phyloP scores from a whole-genome alignment of 1,140 invertebrate genomes.

The Ericerus pela region DNA sequence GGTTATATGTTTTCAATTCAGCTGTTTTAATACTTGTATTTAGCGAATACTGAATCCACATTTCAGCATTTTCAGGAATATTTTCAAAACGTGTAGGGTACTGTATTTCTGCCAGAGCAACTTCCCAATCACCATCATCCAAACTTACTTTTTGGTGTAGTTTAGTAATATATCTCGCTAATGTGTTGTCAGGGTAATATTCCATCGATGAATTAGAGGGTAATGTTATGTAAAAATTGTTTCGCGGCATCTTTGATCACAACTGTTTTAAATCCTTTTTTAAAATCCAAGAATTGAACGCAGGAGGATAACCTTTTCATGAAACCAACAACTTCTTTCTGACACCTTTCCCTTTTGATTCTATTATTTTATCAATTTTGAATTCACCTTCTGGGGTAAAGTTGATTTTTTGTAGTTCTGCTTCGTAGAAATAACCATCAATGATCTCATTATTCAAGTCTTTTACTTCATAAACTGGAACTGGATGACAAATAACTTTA shows the following conservation, averaged over 20 bases:
- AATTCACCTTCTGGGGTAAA: background rate
- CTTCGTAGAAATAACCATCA: constrained; percentile 25
- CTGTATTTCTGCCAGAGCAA: background rate
- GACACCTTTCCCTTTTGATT: background rate
- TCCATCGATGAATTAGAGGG: background rate
- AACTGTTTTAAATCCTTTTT: background rate
- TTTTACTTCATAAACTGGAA: constrained; percentile 25
- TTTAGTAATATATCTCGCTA: background rate
- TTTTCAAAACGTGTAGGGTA: background rate
- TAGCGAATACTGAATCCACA: too few species aligned
- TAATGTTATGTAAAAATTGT: background rate
- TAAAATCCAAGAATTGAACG: background rate
- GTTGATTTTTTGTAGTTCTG: constrained; percentile 21
- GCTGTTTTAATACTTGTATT: too few species aligned
- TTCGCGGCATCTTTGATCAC: background rate
- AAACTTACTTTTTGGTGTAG: background rate
- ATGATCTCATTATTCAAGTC: constrained; percentile 26
- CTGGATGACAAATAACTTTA: constrained; percentile 20
- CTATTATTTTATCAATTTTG: background rate
- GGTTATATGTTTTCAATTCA: too few species aligned
- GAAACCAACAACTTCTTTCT: background rate
- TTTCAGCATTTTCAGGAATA: too few species aligned
- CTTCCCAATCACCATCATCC: background rate
- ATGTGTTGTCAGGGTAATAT: background rate
- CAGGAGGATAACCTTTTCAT: background rate